Evolutionary conservation across 2,888 invertebrate genomes (phyloP), one percentile per base, ranked within the genome.

Genomic region (Cynaeus angustus): DNA sequence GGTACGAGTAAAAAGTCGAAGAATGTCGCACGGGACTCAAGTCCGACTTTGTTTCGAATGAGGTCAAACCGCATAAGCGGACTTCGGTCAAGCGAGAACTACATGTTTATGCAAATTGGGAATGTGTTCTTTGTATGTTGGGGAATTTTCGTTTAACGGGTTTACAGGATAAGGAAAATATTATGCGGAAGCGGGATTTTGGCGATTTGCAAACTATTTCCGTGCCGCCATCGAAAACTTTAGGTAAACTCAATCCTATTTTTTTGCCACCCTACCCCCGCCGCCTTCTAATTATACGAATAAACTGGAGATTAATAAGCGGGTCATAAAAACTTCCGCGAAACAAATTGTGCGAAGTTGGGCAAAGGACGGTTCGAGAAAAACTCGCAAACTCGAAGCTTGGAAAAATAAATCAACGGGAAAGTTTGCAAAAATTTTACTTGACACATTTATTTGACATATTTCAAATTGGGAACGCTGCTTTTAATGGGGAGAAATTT

Each of bases 281-380:
- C 21, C 30, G 37, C 33, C 28, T 37, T 30, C 59, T 59, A 59
- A 59, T 59, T 59, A 59, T 67, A 45, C 45, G 67, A 56, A 67
- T 61, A 48, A 67, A 67, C 59, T 52, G 59, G 50, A 67, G 67
- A 67, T 67, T 67, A 67, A 67, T 61, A 67, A 66, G 66, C 56
- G 55, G 67, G 16, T 45, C 59, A 53, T 52, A 52, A 67, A 67
- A 67, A 58, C 59, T 67, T 66, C 9, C 28, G 45, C 67, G 56
- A 67, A 67, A 67, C 58, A 67, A 67, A 67, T 67, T 61, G 67
- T 59, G 61, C 53, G 46, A 66, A 66, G 58, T 66, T 58, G 21
- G 58, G 52, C 59, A 61, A 61, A 41, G 56, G 43, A 56, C 43
- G 13, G 56, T 56, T 56, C 16, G 41, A 41, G 61, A 67, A 67